Base-by-base conservation (phyloP, 2,888 invertebrate genomes). In the Melangyna quadrimaculata region DNA sequence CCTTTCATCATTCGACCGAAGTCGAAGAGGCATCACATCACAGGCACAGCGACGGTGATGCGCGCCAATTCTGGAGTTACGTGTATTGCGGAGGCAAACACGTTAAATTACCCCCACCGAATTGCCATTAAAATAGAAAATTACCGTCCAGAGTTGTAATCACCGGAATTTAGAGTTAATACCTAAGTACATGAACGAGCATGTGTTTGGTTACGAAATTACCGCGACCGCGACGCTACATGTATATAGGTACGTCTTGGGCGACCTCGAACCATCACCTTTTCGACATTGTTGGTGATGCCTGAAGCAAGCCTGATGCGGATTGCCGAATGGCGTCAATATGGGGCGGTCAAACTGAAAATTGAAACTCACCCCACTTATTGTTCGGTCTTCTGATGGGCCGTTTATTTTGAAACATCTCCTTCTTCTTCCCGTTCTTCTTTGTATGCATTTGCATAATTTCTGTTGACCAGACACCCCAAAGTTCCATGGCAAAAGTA, bases 101-200 rank as follows among this genome's bases (percentile, higher is more conserved):
- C 63, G 57, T 86, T 77, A 80, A 86, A 86, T 86, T 86, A 73
- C 43, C 86, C 80, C 80, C 80, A 51, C 72, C 72, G 57, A 67
- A 40, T 40, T 53, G 51, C 80, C 55, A 86, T 86, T 86, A 86
- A 86, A 84, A 86, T 77, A 72, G 86, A 77, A 80, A 80, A 86
- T 80, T 86, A 69, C 80, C 69, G 77, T 63, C 80, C 86, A 69
- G 43, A 32, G 51, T 10, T 51, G 27, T 86, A 86, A 86, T 86
- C 86, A 77, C 80, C 86, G 77, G 86, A 86, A 86, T 86, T 86
- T 86, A 70, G 77, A 86, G 75, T 86, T 86, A 80, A 86, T 80
- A 80, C 79, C 71, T 71, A 71, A 43, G 48, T 51, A 71, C 67
- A 59, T 40, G 70, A 69, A 61, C 71, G 72, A 75, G 79, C 84